Base-by-base conservation (phyloP, 1,140 invertebrate genomes). In the Drosophila kanapiae region DNA sequence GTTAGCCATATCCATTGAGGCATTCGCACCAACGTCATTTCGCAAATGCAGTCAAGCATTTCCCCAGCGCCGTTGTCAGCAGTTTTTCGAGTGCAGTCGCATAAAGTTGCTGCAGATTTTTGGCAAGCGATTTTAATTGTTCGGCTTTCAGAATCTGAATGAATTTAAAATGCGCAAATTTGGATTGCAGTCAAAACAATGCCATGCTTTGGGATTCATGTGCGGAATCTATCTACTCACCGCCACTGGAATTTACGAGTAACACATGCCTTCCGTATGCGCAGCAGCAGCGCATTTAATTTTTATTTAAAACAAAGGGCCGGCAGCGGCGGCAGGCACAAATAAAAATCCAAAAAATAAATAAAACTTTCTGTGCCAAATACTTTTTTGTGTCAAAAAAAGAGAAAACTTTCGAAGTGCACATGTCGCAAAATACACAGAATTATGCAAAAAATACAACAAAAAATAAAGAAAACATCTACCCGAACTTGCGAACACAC, bases 111-210 rank as follows among this genome's bases (percentile, higher is more conserved):
- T 71, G 53, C 74, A 78, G 80, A 79, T 84, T 78, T 80, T 88
- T 88, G 84, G 84, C 84, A 88, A 76, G 69, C 85, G 47, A 16
- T 78, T 88, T 88, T 88, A 88, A 88, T 88, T 84, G 85, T 72
- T 68, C 59, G 18, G 61, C 33, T 64, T 80, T 83, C 59, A 42
- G 67, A 68, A 80, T 84, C 51, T 80, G 70, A 87, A 87, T 83
- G 64, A 80, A 78, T 87, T 87, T 78, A 68, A 80, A 60, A 61
- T 60, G 47, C 37, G 48, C 43, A 57, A 37, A 51, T 35, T 51
- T 72, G 72, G 53, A 63, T 67, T 62, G 75, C 60, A 64, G 69
- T 75, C 64, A 61, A 80, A 88, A 83, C 77, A 83, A 68, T 75
- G 16, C 42, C 29, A 48, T 29, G 27, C 53, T 35, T 31, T 9